Percentiles rank a stretch among this genome's conserved stretches.
Evolutionary conservation across 2,113 vertebrate genomes (phyloP).

Genomic region (Baryphthengus martii): DNA sequence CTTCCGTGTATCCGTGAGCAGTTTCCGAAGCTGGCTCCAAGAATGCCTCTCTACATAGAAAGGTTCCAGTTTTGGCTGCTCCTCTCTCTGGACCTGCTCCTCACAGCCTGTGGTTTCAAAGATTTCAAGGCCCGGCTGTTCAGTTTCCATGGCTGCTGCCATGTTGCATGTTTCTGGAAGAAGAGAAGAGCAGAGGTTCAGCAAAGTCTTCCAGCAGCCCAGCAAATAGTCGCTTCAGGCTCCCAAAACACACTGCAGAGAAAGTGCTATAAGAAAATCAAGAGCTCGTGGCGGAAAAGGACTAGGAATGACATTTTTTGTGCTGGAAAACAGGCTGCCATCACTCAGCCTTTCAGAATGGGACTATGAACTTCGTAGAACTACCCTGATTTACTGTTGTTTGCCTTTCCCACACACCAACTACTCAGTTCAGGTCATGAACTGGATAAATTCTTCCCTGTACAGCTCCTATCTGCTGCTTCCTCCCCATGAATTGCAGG

Average conservation of each 20-base stretch:
- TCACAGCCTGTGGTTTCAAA: conserved; percentile 72
- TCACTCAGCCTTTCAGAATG: neutral
- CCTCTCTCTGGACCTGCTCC: conserved; percentile 63
- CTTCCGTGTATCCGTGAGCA: conserved; percentile 80
- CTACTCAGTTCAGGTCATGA: neutral
- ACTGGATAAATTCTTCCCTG: neutral
- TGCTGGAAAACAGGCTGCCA: neutral
- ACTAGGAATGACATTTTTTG: neutral
- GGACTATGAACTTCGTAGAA: neutral
- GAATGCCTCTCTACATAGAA: conserved; percentile 82
- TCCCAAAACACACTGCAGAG: neutral
- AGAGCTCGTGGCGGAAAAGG: neutral
- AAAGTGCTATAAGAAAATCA: neutral
- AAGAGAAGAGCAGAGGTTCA: conserved; percentile 2
- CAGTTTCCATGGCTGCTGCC: conserved; percentile 86
- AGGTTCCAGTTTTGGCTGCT: conserved; percentile 71
- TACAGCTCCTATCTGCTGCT: neutral
- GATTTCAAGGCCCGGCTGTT: conserved; percentile 79
- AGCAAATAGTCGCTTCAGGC: neutral
- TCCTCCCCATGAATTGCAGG: neutral
- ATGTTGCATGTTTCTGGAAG: conserved; percentile 80
- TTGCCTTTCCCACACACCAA: neutral
- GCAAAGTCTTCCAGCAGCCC: neutral
- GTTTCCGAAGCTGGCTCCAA: conserved; percentile 83
- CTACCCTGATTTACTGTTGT: neutral